Evolutionary conservation across 2,797 vertebrate species (phyloP).

Genomic region (Psittacula echo): DNA sequence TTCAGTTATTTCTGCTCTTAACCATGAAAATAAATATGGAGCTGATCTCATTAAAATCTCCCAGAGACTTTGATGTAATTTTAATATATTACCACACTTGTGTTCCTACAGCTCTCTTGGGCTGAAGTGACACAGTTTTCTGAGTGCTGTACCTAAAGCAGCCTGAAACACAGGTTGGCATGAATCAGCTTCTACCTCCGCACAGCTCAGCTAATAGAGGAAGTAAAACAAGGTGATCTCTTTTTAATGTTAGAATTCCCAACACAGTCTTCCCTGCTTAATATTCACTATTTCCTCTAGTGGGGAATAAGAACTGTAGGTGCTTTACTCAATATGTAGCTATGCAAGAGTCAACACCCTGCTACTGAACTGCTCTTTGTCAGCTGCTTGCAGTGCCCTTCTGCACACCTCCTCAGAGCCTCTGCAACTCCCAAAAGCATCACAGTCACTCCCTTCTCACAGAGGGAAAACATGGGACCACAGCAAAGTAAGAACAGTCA

Average conservation of each 20-base stretch:
- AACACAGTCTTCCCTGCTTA: background rate
- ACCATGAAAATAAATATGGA: conserved; percentile 48
- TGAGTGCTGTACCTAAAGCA: background rate
- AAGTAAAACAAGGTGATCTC: background rate
- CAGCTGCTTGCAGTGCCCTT: background rate
- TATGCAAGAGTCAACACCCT: background rate
- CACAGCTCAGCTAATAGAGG: background rate
- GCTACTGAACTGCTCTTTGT: background rate
- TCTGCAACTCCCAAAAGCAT: background rate
- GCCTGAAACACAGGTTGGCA: background rate
- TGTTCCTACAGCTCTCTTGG: conserved; percentile 50
- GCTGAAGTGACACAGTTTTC: conserved; percentile 66
- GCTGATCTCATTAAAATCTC: conserved; percentile 59
- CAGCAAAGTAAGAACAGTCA: background rate
- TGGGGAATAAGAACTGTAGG: background rate
- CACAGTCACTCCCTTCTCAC: background rate
- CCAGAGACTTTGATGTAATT: conserved; percentile 63
- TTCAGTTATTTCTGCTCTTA: conserved; percentile 61
- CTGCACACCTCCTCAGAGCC: background rate
- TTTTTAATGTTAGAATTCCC: background rate
- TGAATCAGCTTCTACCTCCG: conserved; percentile 14
- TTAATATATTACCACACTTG: conserved; percentile 45
- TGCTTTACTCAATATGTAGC: background rate
- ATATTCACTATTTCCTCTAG: background rate
- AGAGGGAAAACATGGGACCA: background rate